These are phyloP conservation scores for Suillia variegata DNA, from an alignment of 2,888 invertebrate genomes.

Conservation along the genomic window DNA sequence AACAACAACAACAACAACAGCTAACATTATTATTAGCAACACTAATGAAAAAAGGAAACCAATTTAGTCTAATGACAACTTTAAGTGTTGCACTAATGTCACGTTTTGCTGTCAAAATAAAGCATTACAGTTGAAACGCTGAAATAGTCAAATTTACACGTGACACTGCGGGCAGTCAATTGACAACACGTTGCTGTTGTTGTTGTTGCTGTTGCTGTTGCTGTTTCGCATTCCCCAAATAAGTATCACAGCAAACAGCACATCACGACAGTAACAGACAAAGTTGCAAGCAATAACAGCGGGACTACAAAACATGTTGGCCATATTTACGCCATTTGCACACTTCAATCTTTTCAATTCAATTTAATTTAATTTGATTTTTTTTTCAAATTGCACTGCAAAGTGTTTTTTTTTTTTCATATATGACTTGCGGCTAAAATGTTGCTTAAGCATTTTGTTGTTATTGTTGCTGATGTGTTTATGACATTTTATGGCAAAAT, in stretches of 20 bases:
- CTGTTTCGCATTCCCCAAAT: neutral
- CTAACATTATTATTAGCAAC: constrained; percentile 6
- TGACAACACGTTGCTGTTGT: too few relatives aligned
- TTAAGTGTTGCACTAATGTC: constrained; percentile 19
- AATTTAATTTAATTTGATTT: neutral
- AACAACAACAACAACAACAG: neutral
- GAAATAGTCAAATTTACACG: constrained; percentile 7
- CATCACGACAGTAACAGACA: neutral
- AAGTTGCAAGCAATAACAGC: neutral
- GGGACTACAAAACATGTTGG: neutral
- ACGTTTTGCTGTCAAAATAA: constrained; percentile 16
- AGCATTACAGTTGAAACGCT: neutral
- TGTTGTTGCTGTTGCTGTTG: too few relatives aligned
- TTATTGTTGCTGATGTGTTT: constrained; percentile 19
- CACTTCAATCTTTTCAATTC: too few relatives aligned
- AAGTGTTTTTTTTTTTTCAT: too few relatives aligned
- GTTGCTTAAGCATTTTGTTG: neutral
- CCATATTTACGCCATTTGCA: neutral
- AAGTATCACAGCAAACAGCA: neutral
- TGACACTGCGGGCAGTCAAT: constrained; percentile 12
- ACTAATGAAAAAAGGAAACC: neutral
- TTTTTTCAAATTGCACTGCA: neutral
- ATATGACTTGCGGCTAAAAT: neutral
- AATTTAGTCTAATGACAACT: constrained; percentile 14
- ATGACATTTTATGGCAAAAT: constrained; percentile 32